Conservation (phyloP, 1,140 invertebrate genomes). For the Oscheius sp. region DNA sequence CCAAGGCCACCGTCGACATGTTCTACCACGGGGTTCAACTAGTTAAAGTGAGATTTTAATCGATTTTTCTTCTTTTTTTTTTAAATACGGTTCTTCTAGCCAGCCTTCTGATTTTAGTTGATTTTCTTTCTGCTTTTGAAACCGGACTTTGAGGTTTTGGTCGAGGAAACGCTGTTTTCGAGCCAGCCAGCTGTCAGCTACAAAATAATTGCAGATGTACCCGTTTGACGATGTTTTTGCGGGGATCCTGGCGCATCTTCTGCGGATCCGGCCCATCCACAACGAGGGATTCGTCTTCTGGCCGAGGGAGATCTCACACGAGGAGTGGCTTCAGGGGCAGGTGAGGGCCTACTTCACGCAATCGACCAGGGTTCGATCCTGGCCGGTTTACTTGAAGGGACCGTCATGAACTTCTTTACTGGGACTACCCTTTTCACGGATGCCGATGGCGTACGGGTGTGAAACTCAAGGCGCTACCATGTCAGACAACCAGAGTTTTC, state of each 20-base stretch:
- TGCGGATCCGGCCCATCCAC: constrained; percentile 33
- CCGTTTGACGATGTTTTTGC: constrained; percentile 55
- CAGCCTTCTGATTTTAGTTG: neutral
- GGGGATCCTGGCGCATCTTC: constrained; percentile 47
- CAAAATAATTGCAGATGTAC: constrained; percentile 35
- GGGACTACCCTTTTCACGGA: no score
- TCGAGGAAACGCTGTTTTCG: no score
- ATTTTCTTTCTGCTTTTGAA: neutral
- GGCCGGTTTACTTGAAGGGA: no score
- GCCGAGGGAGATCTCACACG: neutral
- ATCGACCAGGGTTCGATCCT: no score
- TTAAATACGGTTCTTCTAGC: neutral
- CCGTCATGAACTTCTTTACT: no score
- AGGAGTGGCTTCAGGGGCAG: constrained; percentile 21
- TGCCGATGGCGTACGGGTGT: no score
- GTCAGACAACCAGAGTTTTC: no score
- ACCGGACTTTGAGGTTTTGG: no score
- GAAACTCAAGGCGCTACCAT: no score
- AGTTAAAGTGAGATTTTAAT: neutral
- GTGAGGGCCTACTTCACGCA: no score
- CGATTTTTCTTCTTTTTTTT: neutral
- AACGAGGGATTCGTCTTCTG: constrained; percentile 40
- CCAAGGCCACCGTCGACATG: constrained; percentile 44
- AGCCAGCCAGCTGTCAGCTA: no score
- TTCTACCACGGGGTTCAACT: constrained; percentile 48